Conservation (phyloP, 2,797 vertebrate species). For the Etheostoma perlongum region DNA sequence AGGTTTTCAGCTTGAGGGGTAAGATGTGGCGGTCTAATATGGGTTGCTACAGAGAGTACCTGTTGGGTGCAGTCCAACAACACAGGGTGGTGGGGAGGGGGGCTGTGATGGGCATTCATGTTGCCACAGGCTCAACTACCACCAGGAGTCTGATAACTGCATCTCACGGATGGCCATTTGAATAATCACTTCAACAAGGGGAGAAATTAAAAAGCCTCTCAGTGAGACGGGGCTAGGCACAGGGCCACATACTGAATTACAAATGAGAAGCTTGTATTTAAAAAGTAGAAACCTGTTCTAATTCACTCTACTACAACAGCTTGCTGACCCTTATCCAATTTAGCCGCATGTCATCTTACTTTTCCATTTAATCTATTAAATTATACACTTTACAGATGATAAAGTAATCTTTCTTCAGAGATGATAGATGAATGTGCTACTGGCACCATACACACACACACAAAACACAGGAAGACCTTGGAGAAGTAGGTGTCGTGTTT, state of each 20-base stretch:
- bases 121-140: conserved; percentile 82
- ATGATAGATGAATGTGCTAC: conserved; percentile 25
- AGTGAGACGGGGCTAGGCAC: conserved; percentile 77
- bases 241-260: conserved; percentile 77
- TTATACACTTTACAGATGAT: conserved; percentile 25
- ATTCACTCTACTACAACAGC: conserved; percentile 40
- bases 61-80: conserved; percentile 78
- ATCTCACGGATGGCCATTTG: conserved; percentile 85
- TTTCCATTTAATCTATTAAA: conserved; percentile 41
- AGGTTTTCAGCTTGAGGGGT: conserved; percentile 65
- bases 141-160: conserved; percentile 85
- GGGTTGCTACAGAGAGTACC: conserved; percentile 75
- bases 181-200: conserved; percentile 88
- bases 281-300: conserved; percentile 60
- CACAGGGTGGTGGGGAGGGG: conserved; percentile 49
- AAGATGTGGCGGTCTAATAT: conserved; percentile 73
- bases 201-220: conserved; percentile 85
- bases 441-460: not conserved
- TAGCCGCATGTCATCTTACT: conserved; percentile 48
- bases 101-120: conserved; percentile 72
- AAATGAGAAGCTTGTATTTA: conserved; percentile 77
- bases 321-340: conserved; percentile 59
- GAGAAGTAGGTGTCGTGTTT: conserved; percentile 46
- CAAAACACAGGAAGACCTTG: conserved; percentile 34
- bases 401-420: conserved; percentile 34